Base-by-base conservation (phyloP, 2,888 invertebrate species). In the Hyppa rectilinea region DNA sequence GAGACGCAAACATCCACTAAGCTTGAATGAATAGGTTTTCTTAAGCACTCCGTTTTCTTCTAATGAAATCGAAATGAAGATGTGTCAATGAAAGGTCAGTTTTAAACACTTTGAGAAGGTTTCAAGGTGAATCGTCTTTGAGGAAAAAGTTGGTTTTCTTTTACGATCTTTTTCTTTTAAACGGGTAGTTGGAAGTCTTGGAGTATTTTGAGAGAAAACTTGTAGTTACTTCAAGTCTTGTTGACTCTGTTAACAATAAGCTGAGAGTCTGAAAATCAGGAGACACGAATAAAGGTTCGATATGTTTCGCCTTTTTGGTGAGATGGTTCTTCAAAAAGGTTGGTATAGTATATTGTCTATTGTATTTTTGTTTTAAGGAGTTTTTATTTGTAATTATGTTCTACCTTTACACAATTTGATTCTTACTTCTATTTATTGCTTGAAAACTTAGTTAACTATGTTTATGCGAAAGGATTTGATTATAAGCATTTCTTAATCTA, bases 21-120 rank as follows among this genome's bases (percentile, higher is more conserved):
- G 87, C 85, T 85, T 94, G 93, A 94, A 94, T 94, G 94, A 93
- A 92, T 88, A 90, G 87, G 85, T 91, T 91, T 92, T 92, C 93
- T 93, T 93, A 93, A 92, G 92, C 88, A 87, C 83, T 82, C 82
- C 72, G 73, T 80, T 82, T 84, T 81, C 75, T 83, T 83, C 87
- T 91, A 92, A 92, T 92, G 92, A 92, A 92, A 92, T 88, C 85
- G 90, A 92, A 92, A 89, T 87, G 87, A 88, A 85, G 86, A 88
- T 82, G 89, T 90, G 89, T 84, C 88, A 88, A 88, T 87, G 86
- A 73, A 83, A 88, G 85, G 85, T 85, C 80, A 87, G 70, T 83
- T 84, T 82, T 84, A 84, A 75, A 82, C 80, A 71, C 76, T 77
- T 80, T 77, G 65, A 40, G 53, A 75, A 71, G 76, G 67, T 81